Percentiles rank a stretch among this genome's conserved stretches.
Conservation (phyloP, 1,140 invertebrate species). For the Neodiprion pinetum region DNA sequence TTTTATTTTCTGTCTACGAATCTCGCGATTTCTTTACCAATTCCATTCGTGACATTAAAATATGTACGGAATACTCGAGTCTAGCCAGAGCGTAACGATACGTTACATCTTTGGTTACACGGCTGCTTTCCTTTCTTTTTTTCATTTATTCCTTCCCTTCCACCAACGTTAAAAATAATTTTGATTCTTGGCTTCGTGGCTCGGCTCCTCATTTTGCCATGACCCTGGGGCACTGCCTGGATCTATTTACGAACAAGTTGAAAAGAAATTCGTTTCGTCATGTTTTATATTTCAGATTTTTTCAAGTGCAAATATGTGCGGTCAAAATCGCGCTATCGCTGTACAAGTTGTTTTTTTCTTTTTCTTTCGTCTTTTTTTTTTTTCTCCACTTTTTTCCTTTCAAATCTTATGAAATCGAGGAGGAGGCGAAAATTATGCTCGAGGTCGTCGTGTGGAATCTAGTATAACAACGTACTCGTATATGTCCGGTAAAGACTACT, state of each 20-base stretch:
- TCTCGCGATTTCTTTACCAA: too few relatives aligned
- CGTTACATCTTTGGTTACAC: too few relatives aligned
- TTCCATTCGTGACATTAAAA: too few relatives aligned
- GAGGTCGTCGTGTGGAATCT: background rate
- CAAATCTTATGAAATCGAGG: background rate
- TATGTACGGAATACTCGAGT: too few relatives aligned
- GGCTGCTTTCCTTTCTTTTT: too few relatives aligned
- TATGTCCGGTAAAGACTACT: background rate
- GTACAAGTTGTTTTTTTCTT: too few relatives aligned
- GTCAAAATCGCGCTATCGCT: too few relatives aligned
- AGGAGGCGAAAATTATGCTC: background rate
- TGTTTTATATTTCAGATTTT: background rate
- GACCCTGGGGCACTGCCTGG: background rate
- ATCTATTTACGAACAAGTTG: background rate
- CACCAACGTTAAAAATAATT: background rate
- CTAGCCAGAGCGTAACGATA: too few relatives aligned
- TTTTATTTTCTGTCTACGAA: too few relatives aligned
- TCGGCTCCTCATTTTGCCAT: background rate
- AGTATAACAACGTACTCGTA: background rate
- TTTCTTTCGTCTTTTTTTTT: too few relatives aligned
- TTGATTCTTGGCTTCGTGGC: background rate
- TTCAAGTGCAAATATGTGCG: too few relatives aligned
- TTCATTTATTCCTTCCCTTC: too few relatives aligned
- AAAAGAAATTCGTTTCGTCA: background rate
- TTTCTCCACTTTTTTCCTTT: background rate